Conservation (phyloP, 2,888 invertebrate genomes). For the Minunthozetes semirufus region DNA sequence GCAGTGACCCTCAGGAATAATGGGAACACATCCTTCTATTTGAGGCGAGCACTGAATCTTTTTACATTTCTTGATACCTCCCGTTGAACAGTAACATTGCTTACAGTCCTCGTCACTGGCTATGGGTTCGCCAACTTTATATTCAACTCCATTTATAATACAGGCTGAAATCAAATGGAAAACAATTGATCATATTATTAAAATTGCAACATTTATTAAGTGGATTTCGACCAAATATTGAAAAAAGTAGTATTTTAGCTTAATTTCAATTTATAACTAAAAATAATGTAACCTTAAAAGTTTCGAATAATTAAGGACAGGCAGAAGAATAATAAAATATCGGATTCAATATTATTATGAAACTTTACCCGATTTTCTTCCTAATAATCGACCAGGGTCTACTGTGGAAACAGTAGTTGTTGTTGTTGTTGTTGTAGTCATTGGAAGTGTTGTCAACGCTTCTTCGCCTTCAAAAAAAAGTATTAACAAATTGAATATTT, state of each 20-base stretch:
- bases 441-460: conserved; percentile 21
- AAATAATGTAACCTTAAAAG: no score
- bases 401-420: not conserved
- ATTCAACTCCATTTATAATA: conserved; percentile 50
- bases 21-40: conserved; percentile 64
- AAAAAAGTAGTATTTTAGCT: no score
- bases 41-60: conserved; percentile 68
- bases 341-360: not conserved
- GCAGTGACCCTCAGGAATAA: conserved; percentile 68
- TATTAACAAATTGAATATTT: not conserved
- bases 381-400: conserved; percentile 15
- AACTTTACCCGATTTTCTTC: not conserved
- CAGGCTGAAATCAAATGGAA: conserved; percentile 38
- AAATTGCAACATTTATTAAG: no score
- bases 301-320: no score
- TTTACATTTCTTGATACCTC: conserved; percentile 54
- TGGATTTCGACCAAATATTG: no score
- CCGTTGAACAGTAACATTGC: conserved; percentile 56
- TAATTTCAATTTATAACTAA: no score
- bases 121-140: conserved; percentile 59
- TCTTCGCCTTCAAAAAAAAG: not conserved
- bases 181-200: no score
- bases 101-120: conserved; percentile 61
- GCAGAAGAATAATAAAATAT: not conserved
- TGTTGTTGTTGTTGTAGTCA: conserved; percentile 33